These are phyloP conservation scores for Zeus faber DNA, from an alignment of 2,113 vertebrate genomes.

Conservation along the genomic window DNA sequence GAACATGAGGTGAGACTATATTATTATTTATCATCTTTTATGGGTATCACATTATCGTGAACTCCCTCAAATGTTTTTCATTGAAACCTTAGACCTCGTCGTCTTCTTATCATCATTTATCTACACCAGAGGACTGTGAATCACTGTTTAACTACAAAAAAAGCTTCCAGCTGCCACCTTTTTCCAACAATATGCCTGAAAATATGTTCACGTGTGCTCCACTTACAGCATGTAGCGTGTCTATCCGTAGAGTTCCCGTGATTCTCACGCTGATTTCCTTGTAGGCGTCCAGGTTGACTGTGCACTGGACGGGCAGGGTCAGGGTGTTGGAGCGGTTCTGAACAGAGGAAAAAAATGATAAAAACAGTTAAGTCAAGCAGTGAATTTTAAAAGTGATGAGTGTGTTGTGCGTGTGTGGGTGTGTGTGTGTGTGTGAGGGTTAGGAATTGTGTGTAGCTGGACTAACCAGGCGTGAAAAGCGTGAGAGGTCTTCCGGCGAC, in stretches of 20 bases:
- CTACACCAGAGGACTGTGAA: too few relatives aligned
- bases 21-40: neutral
- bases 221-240: conserved; percentile 84
- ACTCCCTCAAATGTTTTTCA: too few relatives aligned
- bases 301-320: conserved; percentile 79
- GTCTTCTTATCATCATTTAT: too few relatives aligned
- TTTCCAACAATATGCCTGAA: too few relatives aligned
- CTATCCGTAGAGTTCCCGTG: conserved; percentile 79
- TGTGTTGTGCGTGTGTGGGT: neutral
- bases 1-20: conserved; percentile 10
- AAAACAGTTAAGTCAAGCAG: neutral
- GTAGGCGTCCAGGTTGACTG: conserved; percentile 73
- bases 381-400: neutral
- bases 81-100: too few relatives aligned
- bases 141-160: too few relatives aligned
- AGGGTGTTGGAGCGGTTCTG: conserved; percentile 87
- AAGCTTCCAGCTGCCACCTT: too few relatives aligned
- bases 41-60: too few relatives aligned
- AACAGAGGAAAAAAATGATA: conserved; percentile 9
- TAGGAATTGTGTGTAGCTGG: too few relatives aligned
- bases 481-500: conserved; percentile 79
- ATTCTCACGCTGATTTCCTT: conserved; percentile 75
- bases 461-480: conserved; percentile 83
- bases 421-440: too few relatives aligned
- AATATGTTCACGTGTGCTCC: neutral